phyloP scores from a whole-genome alignment of 2,888 invertebrate genomes.

The Plagiodera versicolora region DNA sequence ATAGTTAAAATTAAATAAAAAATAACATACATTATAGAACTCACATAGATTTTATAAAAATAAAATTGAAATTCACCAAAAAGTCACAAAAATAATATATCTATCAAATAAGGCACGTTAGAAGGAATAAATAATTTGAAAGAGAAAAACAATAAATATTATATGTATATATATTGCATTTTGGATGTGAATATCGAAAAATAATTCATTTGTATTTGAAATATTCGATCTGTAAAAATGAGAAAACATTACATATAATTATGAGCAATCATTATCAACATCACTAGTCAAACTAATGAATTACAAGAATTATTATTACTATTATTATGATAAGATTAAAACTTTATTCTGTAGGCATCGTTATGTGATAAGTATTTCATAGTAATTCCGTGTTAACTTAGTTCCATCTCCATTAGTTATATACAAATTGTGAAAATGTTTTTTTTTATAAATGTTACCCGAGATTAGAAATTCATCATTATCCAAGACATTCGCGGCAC shows the following conservation, averaged over 20 bases:
- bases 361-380: neutral
- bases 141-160: conserved; percentile 11
- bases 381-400: neutral
- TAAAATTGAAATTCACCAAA: conserved; percentile 21
- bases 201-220: too few relatives aligned
- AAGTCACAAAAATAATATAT: conserved; percentile 25
- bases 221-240: neutral
- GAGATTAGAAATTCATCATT: too few relatives aligned
- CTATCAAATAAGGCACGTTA: conserved; percentile 33
- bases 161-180: neutral
- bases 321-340: neutral
- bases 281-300: neutral
- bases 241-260: neutral
- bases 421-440: conserved; percentile 6
- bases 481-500: too few relatives aligned
- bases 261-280: neutral
- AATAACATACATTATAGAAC: conserved; percentile 16
- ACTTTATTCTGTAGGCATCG: neutral
- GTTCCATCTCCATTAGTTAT: neutral
- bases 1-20: conserved; percentile 25
- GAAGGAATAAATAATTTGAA: conserved; percentile 33
- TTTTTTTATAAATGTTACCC: too few relatives aligned
- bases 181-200: too few relatives aligned
- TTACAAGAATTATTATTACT: neutral
- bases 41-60: conserved; percentile 8